Evolutionary conservation across 1,140 invertebrate genomes (phyloP).

Genomic region (Drosophila albomicans): DNA sequence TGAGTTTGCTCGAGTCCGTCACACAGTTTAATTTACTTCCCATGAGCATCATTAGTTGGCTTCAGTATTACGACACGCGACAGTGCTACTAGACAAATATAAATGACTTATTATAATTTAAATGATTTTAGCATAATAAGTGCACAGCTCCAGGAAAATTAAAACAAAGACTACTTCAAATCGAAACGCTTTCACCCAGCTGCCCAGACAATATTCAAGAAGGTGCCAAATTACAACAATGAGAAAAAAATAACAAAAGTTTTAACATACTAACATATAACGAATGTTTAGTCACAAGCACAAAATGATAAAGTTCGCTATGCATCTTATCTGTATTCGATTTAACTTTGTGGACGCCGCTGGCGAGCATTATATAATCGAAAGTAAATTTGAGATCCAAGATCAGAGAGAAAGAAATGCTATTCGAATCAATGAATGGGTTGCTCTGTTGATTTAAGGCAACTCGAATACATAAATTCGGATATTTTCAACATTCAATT

Average conservation of each 20-base stretch:
- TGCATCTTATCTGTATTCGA: slow-evolving; percentile 13
- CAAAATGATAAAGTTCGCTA: slow-evolving; percentile 33
- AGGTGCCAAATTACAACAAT: slow-evolving; percentile 63
- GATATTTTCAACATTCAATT: slow-evolving; percentile 6
- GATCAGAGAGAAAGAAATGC: slow-evolving; percentile 20
- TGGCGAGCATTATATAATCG: slow-evolving; percentile 30
- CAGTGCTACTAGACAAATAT: slow-evolving; percentile 11
- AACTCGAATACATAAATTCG: slow-evolving; percentile 22
- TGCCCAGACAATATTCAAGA: slow-evolving; percentile 51
- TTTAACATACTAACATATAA: slow-evolving; percentile 38
- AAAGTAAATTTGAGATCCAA: slow-evolving; percentile 12
- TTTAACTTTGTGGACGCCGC: slow-evolving; percentile 28
- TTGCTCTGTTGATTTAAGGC: slow-evolving; percentile 28
- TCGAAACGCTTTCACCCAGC: slow-evolving; percentile 55
- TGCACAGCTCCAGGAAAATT: slow-evolving; percentile 35
- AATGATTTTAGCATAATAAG: slow-evolving; percentile 73
- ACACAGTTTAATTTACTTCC: not conserved
- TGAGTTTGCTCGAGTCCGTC: too few relatives aligned
- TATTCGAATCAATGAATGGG: slow-evolving; percentile 30
- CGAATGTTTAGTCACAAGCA: slow-evolving; percentile 30
- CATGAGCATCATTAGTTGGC: slow-evolving; percentile 40
- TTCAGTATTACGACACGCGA: slow-evolving; percentile 61
- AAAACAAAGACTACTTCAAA: slow-evolving; percentile 54
- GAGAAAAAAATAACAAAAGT: slow-evolving; percentile 42
- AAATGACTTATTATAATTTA: slow-evolving; percentile 64